phyloP scores from a whole-genome alignment of 2,113 vertebrate genomes.

The Brachyhypopomus occidentalis region DNA sequence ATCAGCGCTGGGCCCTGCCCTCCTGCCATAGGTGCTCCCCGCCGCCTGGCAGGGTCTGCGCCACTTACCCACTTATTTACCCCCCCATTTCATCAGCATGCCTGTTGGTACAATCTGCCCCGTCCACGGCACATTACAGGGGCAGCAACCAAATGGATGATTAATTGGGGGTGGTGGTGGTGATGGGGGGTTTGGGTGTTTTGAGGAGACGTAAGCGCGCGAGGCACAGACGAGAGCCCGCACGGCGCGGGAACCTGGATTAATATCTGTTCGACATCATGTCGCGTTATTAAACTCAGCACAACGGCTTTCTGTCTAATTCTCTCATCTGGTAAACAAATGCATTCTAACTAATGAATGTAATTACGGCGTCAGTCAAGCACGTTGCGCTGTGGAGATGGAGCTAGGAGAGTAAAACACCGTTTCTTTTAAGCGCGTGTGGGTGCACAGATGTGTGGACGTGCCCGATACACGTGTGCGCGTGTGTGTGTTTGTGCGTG shows the following conservation, averaged over 20 bases:
- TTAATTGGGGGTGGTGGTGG: constrained; percentile 55
- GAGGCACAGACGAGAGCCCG: constrained; percentile 24
- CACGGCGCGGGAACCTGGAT: constrained; percentile 29
- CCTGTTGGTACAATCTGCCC: constrained; percentile 72
- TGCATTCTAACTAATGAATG: constrained; percentile 32
- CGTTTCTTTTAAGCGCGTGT: not conserved
- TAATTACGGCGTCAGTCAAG: constrained; percentile 35
- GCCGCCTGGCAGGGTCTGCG: constrained; percentile 79
- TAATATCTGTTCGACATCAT: constrained; percentile 38
- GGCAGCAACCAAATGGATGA: constrained; percentile 23
- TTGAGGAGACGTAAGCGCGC: not conserved
- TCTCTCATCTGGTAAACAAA: constrained; percentile 32
- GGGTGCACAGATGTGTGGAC: no score
- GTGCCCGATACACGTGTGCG: not conserved
- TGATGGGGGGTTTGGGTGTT: no score
- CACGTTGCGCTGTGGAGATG: not conserved
- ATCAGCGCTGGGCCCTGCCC: constrained; percentile 74
- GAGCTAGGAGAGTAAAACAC: not conserved
- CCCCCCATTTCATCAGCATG: constrained; percentile 69
- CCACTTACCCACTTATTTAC: constrained; percentile 69
- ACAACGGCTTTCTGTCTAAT: constrained; percentile 28
- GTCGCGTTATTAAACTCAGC: constrained; percentile 39
- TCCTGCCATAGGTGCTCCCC: constrained; percentile 89
- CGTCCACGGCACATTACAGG: constrained; percentile 63
- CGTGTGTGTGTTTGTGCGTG: not conserved